Percentiles rank a stretch among this genome's conserved stretches.
Conservation (phyloP, 2,888 invertebrate species). For the Hyalella azteca region DNA sequence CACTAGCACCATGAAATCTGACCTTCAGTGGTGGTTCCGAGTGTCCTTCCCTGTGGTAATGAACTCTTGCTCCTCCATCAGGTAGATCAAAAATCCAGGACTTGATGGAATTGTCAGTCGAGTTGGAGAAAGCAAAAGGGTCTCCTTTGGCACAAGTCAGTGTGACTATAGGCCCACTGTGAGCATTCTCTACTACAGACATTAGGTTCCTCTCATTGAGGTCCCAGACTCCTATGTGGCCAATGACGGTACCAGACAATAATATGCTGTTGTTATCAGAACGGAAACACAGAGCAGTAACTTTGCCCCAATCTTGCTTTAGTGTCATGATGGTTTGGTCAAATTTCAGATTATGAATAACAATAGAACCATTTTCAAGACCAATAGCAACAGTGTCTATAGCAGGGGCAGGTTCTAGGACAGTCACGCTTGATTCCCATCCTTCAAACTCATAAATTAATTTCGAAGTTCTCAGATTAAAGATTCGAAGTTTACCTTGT, state of each 20-base stretch:
- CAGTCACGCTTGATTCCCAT: conserved; percentile 75
- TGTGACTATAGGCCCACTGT: conserved; percentile 77
- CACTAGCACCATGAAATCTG: conserved; percentile 81
- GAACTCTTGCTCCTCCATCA: conserved; percentile 84
- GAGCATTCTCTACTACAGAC: conserved; percentile 76
- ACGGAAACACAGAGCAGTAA: conserved; percentile 83
- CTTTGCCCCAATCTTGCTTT: conserved; percentile 88
- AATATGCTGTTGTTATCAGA: conserved; percentile 85
- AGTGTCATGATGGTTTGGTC: conserved; percentile 85
- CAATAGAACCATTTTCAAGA: conserved; percentile 78
- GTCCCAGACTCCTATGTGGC: conserved; percentile 69
- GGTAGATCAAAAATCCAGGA: conserved; percentile 80
- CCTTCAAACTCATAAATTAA: conserved; percentile 65
- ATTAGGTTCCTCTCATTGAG: conserved; percentile 59
- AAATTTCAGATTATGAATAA: conserved; percentile 84
- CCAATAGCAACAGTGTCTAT: conserved; percentile 90
- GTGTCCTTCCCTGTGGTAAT: conserved; percentile 83
- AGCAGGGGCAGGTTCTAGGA: conserved; percentile 83
- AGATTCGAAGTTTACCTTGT: conserved; percentile 68
- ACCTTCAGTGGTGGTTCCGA: conserved; percentile 80
- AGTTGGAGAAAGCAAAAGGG: conserved; percentile 87
- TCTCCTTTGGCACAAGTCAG: conserved; percentile 85
- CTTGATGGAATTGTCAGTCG: conserved; percentile 91
- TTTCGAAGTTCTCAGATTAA: conserved; percentile 83
- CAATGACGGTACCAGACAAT: conserved; percentile 80